Percentiles rank a stretch among this genome's conserved stretches.
phyloP scores from a whole-genome alignment of 2,888 invertebrate genomes.

The Drosophila recens region DNA sequence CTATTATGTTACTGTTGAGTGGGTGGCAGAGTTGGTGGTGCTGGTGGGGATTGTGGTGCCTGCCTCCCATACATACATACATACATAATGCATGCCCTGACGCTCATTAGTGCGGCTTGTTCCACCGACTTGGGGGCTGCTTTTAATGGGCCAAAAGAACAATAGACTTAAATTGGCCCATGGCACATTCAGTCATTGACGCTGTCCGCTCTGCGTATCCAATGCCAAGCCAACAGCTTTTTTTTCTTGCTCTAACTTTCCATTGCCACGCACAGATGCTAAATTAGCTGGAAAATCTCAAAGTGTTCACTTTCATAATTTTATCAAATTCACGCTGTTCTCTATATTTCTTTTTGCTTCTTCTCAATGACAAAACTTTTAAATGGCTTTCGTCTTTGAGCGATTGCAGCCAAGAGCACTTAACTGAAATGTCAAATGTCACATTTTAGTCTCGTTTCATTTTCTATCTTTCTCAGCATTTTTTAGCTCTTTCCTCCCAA shows the following conservation, averaged over 20 bases:
- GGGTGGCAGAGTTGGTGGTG: constrained; percentile 40
- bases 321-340: constrained; percentile 48
- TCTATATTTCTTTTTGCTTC: constrained; percentile 3
- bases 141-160: constrained; percentile 71
- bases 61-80: constrained; percentile 43
- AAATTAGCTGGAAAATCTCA: constrained; percentile 60
- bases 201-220: constrained; percentile 27
- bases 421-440: constrained; percentile 71
- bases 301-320: constrained; percentile 50
- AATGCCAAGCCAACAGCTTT: constrained; percentile 27
- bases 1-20: constrained; percentile 72
- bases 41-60: constrained; percentile 24
- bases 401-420: constrained; percentile 71
- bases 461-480: constrained; percentile 21
- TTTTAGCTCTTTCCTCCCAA: constrained; percentile 11
- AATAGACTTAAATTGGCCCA: constrained; percentile 66
- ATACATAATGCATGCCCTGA: constrained; percentile 78
- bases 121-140: constrained; percentile 28
- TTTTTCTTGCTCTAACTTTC: constrained; percentile 33
- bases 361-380: constrained; percentile 72
- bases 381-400: constrained; percentile 68
- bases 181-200: constrained; percentile 33
- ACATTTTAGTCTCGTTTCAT: constrained; percentile 34
- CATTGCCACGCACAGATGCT: constrained; percentile 47
- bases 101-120: constrained; percentile 72